Evolutionary conservation across 2,797 vertebrate genomes (phyloP).

Genomic region (Gila robusta): DNA sequence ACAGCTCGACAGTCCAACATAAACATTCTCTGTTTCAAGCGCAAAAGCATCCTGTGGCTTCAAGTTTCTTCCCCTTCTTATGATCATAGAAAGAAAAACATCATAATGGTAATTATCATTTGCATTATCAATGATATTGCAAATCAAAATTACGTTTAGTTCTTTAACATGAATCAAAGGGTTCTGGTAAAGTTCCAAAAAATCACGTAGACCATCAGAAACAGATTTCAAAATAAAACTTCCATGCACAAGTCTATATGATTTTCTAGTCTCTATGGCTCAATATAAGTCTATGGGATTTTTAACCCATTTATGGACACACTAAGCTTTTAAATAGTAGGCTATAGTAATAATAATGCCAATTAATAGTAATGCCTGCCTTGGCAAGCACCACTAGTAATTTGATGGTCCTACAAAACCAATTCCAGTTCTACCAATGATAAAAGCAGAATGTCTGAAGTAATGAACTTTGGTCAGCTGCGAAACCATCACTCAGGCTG

Average conservation of each 20-base stretch:
- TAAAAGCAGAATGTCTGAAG: background rate
- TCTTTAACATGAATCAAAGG: background rate
- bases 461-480: background rate
- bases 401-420: background rate
- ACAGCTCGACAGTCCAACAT: conserved; percentile 5
- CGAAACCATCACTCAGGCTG: background rate
- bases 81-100: no score
- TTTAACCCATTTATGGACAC: background rate
- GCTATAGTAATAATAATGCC: background rate
- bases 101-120: no score
- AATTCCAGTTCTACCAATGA: background rate
- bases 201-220: conserved; percentile 49
- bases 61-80: background rate
- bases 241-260: background rate
- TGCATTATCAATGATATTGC: background rate
- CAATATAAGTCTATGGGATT: background rate
- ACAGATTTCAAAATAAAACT: background rate
- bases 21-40: background rate
- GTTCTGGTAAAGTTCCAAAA: conserved; percentile 41
- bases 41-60: conserved; percentile 11
- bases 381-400: background rate
- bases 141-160: background rate
- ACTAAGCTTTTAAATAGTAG: background rate
- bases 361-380: background rate
- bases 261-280: background rate